Evolutionary conservation across 1,140 invertebrate species (phyloP).

Genomic region (Bradysia coprophila): DNA sequence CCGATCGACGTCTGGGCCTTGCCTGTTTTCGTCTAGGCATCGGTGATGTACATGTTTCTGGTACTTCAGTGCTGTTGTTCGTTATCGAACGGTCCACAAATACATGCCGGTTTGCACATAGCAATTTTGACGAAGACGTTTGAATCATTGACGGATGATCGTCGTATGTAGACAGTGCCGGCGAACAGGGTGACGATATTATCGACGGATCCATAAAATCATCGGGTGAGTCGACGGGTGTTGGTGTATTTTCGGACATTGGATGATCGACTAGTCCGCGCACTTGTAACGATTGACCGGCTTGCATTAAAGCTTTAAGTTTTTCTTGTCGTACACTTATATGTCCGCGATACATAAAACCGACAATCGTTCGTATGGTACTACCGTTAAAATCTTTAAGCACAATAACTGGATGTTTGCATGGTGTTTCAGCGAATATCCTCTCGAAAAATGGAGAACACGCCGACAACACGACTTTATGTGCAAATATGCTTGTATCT

Average conservation of each 20-base stretch:
- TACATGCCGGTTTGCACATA: not conserved
- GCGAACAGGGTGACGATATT: slow-evolving; percentile 19
- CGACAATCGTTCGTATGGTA: slow-evolving; percentile 72
- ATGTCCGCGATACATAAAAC: slow-evolving; percentile 86
- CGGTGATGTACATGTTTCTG: slow-evolving; percentile 43
- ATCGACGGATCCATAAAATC: slow-evolving; percentile 23
- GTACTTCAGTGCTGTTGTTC: slow-evolving; percentile 6
- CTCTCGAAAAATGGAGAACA: slow-evolving; percentile 80
- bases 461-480: slow-evolving; percentile 78
- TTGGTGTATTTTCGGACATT: slow-evolving; percentile 35
- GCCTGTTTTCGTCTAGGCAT: slow-evolving; percentile 63
- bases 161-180: slow-evolving; percentile 18
- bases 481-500: slow-evolving; percentile 60
- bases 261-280: slow-evolving; percentile 54
- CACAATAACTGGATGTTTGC: slow-evolving; percentile 82
- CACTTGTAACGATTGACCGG: slow-evolving; percentile 69
- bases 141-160: slow-evolving; percentile 12
- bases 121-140: slow-evolving; percentile 5
- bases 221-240: slow-evolving; percentile 35
- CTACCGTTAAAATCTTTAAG: slow-evolving; percentile 72
- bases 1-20: slow-evolving; percentile 56
- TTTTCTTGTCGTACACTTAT: slow-evolving; percentile 72
- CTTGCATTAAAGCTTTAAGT: slow-evolving; percentile 58
- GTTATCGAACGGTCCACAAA: not conserved
- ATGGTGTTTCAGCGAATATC: slow-evolving; percentile 79